Evolutionary conservation across 1,140 invertebrate genomes (phyloP).

Genomic region (Lamellibrachia luymesi): DNA sequence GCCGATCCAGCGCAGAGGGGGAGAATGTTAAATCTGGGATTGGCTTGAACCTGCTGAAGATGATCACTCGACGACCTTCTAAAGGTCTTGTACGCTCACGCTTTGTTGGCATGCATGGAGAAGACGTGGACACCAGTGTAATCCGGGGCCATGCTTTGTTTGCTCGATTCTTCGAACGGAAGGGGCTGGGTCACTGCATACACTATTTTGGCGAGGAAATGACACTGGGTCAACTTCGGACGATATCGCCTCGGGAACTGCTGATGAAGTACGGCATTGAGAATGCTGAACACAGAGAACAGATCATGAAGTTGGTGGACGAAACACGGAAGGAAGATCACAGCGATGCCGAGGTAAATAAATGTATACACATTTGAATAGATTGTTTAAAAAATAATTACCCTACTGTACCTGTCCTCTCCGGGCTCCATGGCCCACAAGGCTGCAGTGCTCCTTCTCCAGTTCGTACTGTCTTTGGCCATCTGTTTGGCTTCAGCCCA

Average conservation of each 20-base stretch:
- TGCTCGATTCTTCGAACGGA: constrained; percentile 45
- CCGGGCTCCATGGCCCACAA: too few relatives aligned
- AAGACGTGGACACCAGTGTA: constrained; percentile 19
- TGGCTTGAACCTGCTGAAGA: not conserved
- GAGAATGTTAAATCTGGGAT: not conserved
- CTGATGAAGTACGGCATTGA: constrained; percentile 22
- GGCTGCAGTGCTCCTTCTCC: too few relatives aligned
- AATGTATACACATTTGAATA: not conserved
- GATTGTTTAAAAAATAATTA: too few relatives aligned
- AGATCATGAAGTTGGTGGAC: constrained; percentile 23
- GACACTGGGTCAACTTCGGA: constrained; percentile 48
- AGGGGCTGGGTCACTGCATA: constrained; percentile 42
- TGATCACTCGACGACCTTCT: not conserved
- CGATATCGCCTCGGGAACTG: constrained; percentile 19
- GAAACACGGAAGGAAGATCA: constrained; percentile 26
- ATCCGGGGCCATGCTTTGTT: constrained; percentile 33
- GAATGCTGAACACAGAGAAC: constrained; percentile 22
- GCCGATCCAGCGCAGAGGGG: not conserved
- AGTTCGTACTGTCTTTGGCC: too few relatives aligned
- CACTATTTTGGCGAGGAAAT: constrained; percentile 47
- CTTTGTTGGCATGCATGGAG: constrained; percentile 10
- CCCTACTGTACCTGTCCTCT: too few relatives aligned
- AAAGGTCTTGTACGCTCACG: not conserved
- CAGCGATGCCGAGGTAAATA: constrained; percentile 20
- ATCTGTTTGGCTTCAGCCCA: too few relatives aligned